These are phyloP conservation scores for Phyllostomus discolor DNA, from an alignment of 2,113 vertebrate genomes.

Conservation along the genomic window DNA sequence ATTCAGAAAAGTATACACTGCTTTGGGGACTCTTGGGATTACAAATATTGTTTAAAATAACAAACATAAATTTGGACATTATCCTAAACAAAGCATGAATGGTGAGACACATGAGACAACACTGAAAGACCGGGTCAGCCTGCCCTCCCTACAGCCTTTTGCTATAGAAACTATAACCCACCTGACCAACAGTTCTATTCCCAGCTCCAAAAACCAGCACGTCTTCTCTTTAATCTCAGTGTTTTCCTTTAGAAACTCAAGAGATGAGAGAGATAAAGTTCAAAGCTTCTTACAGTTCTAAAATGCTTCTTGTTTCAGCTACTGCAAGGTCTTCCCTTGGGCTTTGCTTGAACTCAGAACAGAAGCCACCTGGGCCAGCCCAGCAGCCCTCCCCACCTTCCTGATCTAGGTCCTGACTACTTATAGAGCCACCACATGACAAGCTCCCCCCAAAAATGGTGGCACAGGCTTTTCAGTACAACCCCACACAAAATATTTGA, in stretches of 20 bases:
- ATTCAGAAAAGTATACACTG: background rate
- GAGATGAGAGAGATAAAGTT: rapidly evolving
- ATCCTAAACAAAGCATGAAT: rapidly evolving
- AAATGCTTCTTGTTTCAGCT: rapidly evolving
- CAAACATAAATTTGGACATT: too few relatives aligned
- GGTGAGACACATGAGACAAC: rapidly evolving
- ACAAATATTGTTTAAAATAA: background rate
- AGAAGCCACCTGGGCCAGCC: rapidly evolving
- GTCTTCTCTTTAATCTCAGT: rapidly evolving
- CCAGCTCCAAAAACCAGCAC: rapidly evolving
- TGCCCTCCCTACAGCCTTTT: rapidly evolving
- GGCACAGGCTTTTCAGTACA: background rate
- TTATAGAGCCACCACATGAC: rapidly evolving
- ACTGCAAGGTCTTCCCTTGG: too few relatives aligned
- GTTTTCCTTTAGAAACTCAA: rapidly evolving
- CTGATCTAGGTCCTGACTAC: background rate
- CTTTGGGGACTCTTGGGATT: background rate
- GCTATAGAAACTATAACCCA: rapidly evolving
- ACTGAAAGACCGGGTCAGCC: rapidly evolving
- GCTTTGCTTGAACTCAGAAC: rapidly evolving
- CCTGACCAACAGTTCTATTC: background rate
- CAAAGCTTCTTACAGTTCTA: background rate
- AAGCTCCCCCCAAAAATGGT: rapidly evolving
- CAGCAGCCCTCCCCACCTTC: too few relatives aligned
- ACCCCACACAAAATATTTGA: background rate